Evolutionary conservation across 2,888 invertebrate species (phyloP).

Genomic region (Metalampra italica): DNA sequence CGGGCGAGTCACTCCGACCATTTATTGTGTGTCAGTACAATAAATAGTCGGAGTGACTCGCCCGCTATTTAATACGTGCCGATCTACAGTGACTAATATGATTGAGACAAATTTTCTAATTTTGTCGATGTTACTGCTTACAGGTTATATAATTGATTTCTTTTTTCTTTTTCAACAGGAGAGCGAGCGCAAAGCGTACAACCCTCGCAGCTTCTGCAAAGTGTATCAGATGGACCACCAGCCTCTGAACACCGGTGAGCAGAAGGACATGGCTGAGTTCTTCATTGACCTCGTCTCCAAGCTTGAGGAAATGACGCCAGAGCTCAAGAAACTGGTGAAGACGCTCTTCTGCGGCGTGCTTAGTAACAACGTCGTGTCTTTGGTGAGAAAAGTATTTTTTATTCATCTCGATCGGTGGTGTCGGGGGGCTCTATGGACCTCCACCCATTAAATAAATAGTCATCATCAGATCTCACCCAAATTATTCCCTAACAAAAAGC

Average conservation of each 20-base stretch:
- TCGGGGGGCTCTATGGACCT: too few species aligned
- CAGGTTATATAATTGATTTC: not conserved
- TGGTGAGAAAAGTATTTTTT: constrained; percentile 73
- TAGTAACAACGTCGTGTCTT: constrained; percentile 96
- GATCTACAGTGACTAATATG: too few species aligned
- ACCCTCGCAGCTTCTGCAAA: constrained; percentile 96
- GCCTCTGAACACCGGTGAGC: constrained; percentile 96
- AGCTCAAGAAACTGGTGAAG: constrained; percentile 92
- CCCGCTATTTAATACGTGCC: too few species aligned
- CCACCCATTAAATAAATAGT: too few species aligned
- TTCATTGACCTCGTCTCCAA: constrained; percentile 98
- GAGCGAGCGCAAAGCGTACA: constrained; percentile 96
- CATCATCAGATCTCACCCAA: too few species aligned
- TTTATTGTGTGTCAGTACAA: too few species aligned
- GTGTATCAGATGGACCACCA: constrained; percentile 99
- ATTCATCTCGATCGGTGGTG: too few species aligned
- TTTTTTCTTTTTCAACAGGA: constrained; percentile 76
- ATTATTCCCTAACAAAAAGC: too few species aligned
- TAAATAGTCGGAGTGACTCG: too few species aligned
- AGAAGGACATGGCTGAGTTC: constrained; percentile 99
- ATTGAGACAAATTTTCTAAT: too few species aligned
- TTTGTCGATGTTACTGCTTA: too few species aligned
- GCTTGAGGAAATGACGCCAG: constrained; percentile 96
- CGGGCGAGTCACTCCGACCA: too few species aligned
- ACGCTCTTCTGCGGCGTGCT: constrained; percentile 95